Conservation (phyloP, 2,888 invertebrate genomes). For the Adelphocoris suturalis region DNA sequence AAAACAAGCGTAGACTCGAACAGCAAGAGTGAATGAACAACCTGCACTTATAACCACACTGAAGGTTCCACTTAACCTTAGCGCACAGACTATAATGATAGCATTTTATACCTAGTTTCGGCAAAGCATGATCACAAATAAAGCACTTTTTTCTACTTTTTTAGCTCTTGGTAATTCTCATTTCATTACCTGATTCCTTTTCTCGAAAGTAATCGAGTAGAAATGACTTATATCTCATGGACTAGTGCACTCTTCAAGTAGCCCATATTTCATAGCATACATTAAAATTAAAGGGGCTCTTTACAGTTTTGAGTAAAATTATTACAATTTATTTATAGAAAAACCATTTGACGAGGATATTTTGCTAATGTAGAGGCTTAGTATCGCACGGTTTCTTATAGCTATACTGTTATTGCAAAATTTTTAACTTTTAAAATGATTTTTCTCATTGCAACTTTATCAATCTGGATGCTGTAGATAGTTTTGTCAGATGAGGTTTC, state of each 20-base stretch:
- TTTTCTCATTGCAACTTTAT: background rate
- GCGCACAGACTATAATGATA: background rate
- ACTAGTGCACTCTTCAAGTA: constrained; percentile 34
- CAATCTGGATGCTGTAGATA: background rate
- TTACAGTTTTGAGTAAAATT: background rate
- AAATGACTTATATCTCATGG: background rate
- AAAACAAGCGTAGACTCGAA: constrained; percentile 38
- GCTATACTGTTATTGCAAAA: background rate
- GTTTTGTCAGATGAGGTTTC: background rate
- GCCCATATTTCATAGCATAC: background rate
- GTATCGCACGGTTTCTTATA: constrained; percentile 40
- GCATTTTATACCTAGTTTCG: constrained; percentile 19
- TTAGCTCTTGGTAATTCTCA: background rate
- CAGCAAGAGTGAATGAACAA: constrained; percentile 51
- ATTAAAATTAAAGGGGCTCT: background rate
- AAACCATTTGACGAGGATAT: background rate
- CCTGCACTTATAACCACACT: constrained; percentile 61
- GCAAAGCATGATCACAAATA: constrained; percentile 53
- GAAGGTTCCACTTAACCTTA: constrained; percentile 48
- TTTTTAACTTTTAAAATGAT: background rate
- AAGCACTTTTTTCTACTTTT: constrained; percentile 48
- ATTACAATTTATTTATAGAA: no score
- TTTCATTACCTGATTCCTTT: background rate
- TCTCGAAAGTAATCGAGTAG: background rate
- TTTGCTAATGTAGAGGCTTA: constrained; percentile 44